Evolutionary conservation across 37 sponge, comb jelly and placozoan species (phyloP).

Genomic region (Aplysina aerophoba): DNA sequence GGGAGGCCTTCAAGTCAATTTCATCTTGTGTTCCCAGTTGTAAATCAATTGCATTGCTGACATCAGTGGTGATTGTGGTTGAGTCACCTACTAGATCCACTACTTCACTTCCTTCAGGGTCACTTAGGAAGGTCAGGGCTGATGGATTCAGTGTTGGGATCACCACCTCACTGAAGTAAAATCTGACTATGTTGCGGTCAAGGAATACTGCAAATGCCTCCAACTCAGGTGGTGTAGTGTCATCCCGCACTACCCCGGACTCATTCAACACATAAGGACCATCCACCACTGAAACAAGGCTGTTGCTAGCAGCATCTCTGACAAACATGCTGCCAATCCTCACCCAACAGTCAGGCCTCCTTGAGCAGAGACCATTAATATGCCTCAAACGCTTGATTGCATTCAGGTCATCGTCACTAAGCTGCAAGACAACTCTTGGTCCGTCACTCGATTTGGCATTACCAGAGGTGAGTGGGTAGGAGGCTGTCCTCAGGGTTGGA

Average conservation of each 20-base stretch:
- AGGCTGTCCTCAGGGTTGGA: slow-evolving; percentile 20
- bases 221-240: slow-evolving; percentile 70
- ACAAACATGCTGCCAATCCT: slow-evolving; percentile 54
- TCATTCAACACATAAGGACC: slow-evolving; percentile 37
- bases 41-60: slow-evolving; percentile 30
- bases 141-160: slow-evolving; percentile 42
- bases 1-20: slow-evolving; percentile 61
- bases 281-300: slow-evolving; percentile 48
- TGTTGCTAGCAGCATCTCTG: slow-evolving; percentile 69
- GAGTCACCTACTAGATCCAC: slow-evolving; percentile 54
- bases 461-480: slow-evolving; percentile 54
- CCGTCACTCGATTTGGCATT: slow-evolving; percentile 48
- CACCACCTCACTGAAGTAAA: slow-evolving; percentile 84
- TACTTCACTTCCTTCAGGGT: slow-evolving; percentile 23
- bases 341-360: slow-evolving; percentile 67
- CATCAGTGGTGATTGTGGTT: slow-evolving; percentile 15
- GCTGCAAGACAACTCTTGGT: slow-evolving; percentile 64
- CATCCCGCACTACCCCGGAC: slow-evolving; percentile 7
- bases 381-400: slow-evolving; percentile 44
- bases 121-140: slow-evolving; percentile 52
- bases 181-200: slow-evolving; percentile 46
- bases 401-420: slow-evolving; percentile 65
- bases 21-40: slow-evolving; percentile 60
- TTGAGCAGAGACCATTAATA: slow-evolving; percentile 38
- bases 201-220: slow-evolving; percentile 63